Evolutionary conservation across 2,888 invertebrate genomes (phyloP).

Genomic region (Luperina nickerlii): DNA sequence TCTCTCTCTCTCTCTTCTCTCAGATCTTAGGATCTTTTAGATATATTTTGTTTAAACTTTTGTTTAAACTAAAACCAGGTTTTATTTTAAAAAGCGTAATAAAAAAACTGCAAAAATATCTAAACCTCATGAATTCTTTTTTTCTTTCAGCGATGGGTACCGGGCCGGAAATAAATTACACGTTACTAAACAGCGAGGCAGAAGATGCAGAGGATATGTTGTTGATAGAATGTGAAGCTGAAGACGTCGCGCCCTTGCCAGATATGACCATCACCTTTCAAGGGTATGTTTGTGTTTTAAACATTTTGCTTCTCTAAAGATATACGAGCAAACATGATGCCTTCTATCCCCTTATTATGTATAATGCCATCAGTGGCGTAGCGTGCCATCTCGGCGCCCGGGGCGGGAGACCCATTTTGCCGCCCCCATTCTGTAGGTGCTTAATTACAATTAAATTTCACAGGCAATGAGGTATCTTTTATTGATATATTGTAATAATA

Average conservation of each 20-base stretch:
- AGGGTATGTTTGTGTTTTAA: slow-evolving; percentile 69
- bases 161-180: slow-evolving; percentile 78
- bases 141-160: slow-evolving; percentile 76
- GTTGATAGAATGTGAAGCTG: slow-evolving; percentile 77
- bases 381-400: no score
- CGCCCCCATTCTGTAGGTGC: no score
- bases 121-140: background rate
- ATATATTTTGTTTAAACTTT: background rate
- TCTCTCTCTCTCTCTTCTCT: no score
- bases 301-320: background rate
- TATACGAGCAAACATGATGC: slow-evolving; percentile 2
- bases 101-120: background rate
- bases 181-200: slow-evolving; percentile 70
- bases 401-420: no score
- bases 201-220: slow-evolving; percentile 73
- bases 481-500: no score
- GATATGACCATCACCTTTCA: slow-evolving; percentile 74
- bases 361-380: no score
- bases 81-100: background rate
- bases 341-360: background rate
- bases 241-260: slow-evolving; percentile 80
- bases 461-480: no score
- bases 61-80: no score
- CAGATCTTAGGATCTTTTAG: no score
- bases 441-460: no score